Conservation (phyloP, 2,113 vertebrate genomes). For the Periophthalmus modestus region DNA sequence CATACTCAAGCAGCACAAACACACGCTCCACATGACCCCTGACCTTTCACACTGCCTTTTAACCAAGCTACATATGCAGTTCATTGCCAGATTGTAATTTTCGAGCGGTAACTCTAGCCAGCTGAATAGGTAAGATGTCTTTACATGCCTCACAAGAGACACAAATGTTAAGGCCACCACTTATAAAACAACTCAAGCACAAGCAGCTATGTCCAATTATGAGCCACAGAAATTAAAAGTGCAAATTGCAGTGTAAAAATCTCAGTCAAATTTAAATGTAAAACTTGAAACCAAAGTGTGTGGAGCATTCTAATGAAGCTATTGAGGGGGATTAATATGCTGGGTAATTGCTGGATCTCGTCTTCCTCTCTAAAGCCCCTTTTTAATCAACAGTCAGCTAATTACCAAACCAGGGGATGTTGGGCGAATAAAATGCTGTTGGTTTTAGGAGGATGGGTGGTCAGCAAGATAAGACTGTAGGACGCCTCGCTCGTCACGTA, state of each 20-base stretch:
- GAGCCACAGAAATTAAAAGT: constrained; percentile 72
- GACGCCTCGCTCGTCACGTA: background rate
- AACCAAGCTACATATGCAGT: background rate
- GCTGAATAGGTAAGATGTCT: constrained; percentile 8
- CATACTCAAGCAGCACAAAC: background rate
- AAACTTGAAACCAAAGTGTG: constrained; percentile 60
- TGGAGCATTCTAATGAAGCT: constrained; percentile 73
- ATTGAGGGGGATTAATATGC: constrained; percentile 74
- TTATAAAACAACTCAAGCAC: constrained; percentile 56
- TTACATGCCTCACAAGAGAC: background rate
- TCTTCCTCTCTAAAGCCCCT: constrained; percentile 57
- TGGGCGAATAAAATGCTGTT: constrained; percentile 41
- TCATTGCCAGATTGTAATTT: background rate
- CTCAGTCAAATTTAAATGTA: constrained; percentile 72
- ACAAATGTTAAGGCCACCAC: constrained; percentile 28
- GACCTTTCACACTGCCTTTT: background rate
- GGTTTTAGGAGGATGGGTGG: constrained; percentile 36
- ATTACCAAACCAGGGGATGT: constrained; percentile 62
- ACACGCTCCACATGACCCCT: background rate
- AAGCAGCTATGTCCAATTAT: constrained; percentile 67
- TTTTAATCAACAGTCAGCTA: constrained; percentile 74
- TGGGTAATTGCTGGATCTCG: constrained; percentile 70
- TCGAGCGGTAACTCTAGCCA: background rate
- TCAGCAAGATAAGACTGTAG: constrained; percentile 24
- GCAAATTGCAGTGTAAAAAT: constrained; percentile 70